phyloP scores from a whole-genome alignment of 2,888 invertebrate genomes.

The Holacanthella duospinosa region DNA sequence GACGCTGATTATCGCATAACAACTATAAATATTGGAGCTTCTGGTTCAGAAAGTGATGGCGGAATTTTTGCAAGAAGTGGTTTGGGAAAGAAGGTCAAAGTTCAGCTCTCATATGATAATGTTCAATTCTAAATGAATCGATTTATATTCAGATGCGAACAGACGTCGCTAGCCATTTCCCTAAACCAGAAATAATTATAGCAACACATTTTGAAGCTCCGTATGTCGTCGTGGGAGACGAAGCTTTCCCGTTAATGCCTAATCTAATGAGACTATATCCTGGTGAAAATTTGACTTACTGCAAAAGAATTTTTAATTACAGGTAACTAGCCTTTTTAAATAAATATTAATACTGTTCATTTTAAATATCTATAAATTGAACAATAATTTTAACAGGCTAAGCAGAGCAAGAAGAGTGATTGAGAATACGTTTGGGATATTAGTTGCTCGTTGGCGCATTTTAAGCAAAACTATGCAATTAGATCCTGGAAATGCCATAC shows the following conservation, averaged over 20 bases:
- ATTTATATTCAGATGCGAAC: too few relatives aligned
- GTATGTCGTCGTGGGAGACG: not conserved
- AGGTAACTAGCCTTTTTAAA: too few relatives aligned
- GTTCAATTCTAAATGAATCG: too few relatives aligned
- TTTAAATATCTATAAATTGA: too few relatives aligned
- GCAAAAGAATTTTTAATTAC: not conserved
- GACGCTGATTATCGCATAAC: not conserved
- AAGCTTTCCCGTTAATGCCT: not conserved
- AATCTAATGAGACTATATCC: not conserved
- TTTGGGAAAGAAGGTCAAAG: not conserved
- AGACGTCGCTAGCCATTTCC: too few relatives aligned
- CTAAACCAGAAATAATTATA: not conserved
- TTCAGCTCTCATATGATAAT: too few relatives aligned
- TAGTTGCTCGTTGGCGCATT: not conserved
- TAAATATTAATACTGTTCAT: too few relatives aligned
- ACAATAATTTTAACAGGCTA: too few relatives aligned
- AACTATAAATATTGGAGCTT: not conserved
- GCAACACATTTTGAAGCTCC: not conserved
- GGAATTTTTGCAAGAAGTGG: not conserved
- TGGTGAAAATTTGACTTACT: not conserved
- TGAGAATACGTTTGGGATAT: not conserved
- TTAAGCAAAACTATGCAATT: not conserved
- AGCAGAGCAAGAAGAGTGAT: not conserved
- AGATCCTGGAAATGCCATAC: not conserved
- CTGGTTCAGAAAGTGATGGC: not conserved